Conservation (phyloP, 2,888 invertebrate genomes). For the Dorcus hopei region DNA sequence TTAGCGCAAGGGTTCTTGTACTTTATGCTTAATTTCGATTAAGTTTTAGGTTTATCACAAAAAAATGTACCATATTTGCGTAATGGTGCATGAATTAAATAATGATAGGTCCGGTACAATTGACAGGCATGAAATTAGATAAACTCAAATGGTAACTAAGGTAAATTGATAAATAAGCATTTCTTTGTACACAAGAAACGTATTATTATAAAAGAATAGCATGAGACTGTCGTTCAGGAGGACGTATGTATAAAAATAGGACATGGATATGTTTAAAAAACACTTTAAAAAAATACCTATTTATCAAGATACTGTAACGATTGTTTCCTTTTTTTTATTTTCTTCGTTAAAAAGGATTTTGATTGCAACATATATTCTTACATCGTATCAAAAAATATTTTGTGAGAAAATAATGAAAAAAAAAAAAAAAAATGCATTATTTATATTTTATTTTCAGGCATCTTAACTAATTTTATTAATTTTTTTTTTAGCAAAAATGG, state of each 20-base stretch:
- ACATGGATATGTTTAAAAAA: background rate
- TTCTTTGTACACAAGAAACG: background rate
- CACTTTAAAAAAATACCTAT: slow-evolving; percentile 26
- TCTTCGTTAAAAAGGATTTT: background rate
- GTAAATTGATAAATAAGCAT: slow-evolving; percentile 40
- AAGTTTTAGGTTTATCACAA: too few relatives aligned
- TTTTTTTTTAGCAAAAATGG: too few relatives aligned
- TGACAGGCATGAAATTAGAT: too few relatives aligned
- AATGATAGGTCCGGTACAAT: slow-evolving; percentile 5
- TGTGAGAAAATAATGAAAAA: slow-evolving; percentile 2
- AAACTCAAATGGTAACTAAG: slow-evolving; percentile 33
- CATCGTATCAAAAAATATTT: slow-evolving; percentile 13
- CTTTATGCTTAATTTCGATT: too few relatives aligned
- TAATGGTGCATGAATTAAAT: slow-evolving; percentile 13
- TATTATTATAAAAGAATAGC: too few relatives aligned
- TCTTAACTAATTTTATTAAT: too few relatives aligned
- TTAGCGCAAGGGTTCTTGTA: too few relatives aligned
- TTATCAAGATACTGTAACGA: slow-evolving; percentile 29
- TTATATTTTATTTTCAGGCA: too few relatives aligned
- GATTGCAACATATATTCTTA: slow-evolving; percentile 9
- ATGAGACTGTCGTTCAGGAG: background rate
- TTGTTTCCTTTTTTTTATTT: slow-evolving; percentile 14
- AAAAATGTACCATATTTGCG: slow-evolving; percentile 4
- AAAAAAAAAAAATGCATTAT: background rate
- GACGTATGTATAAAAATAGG: background rate